Evolutionary conservation across 2,888 invertebrate genomes (phyloP).

Genomic region (Cryptocheilus praepositus): DNA sequence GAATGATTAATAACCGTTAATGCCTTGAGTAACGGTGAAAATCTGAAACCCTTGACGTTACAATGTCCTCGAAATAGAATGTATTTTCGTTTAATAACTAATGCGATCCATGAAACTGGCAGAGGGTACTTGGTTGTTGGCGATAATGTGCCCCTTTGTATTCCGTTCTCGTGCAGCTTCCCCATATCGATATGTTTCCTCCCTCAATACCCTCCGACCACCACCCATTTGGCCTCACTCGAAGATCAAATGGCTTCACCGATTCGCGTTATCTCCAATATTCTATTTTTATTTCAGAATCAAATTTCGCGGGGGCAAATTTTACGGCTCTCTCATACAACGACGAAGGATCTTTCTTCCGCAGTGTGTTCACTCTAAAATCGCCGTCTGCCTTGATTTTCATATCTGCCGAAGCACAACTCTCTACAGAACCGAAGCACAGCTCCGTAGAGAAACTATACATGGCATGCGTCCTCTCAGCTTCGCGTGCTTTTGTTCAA

Average conservation of each 20-base stretch:
- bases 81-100: conserved; percentile 60
- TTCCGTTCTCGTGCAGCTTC: conserved; percentile 70
- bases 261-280: conserved; percentile 73
- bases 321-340: conserved; percentile 41
- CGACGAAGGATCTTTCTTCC: conserved; percentile 7
- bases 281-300: conserved; percentile 73
- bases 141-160: conserved; percentile 75
- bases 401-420: neutral
- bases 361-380: conserved; percentile 24
- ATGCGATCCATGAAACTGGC: conserved; percentile 55
- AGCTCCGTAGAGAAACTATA: no score
- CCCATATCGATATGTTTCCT: conserved; percentile 72
- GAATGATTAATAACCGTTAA: conserved; percentile 24
- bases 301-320: conserved; percentile 67
- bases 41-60: conserved; percentile 46
- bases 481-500: no score
- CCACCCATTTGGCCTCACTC: conserved; percentile 55
- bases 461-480: no score
- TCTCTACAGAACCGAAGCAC: no score
- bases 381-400: conserved; percentile 34
- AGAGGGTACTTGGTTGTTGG: conserved; percentile 59
- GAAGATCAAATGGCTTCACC: conserved; percentile 75
- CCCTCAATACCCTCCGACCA: conserved; percentile 45
- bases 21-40: conserved; percentile 8
- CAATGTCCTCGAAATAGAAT: conserved; percentile 52